These are phyloP conservation scores for Calyptomena viridis DNA, from an alignment of 2,113 vertebrate genomes.

Conservation along the genomic window DNA sequence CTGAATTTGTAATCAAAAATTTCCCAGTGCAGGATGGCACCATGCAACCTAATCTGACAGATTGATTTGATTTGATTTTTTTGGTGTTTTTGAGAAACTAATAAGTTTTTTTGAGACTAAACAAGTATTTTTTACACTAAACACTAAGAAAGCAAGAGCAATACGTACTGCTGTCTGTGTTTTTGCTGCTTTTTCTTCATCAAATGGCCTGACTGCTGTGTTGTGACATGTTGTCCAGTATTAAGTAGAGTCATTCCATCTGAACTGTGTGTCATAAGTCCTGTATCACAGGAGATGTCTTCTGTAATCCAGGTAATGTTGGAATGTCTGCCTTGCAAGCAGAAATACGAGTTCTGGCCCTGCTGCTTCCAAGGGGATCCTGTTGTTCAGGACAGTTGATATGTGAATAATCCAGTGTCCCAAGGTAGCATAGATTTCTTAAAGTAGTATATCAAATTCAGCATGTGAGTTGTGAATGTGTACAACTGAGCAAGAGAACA, in stretches of 20 bases:
- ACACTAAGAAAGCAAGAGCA: background rate
- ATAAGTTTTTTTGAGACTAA: background rate
- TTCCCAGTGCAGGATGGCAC: background rate
- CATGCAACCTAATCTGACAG: background rate
- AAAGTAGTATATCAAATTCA: background rate
- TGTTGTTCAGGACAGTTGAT: background rate
- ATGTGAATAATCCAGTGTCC: background rate
- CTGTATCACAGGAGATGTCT: background rate
- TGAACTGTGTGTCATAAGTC: background rate
- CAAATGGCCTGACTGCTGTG: background rate
- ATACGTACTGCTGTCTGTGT: background rate
- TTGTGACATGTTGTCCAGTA: background rate
- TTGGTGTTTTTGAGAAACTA: background rate
- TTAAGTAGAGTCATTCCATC: background rate
- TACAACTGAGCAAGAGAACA: background rate
- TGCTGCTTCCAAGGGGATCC: background rate
- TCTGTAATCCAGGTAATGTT: background rate
- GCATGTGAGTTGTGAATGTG: background rate
- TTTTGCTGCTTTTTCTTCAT: slow-evolving; percentile 3
- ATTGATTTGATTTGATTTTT: background rate
- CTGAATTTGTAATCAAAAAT: background rate
- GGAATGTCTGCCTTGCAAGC: background rate
- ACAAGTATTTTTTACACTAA: background rate
- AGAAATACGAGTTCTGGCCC: background rate
- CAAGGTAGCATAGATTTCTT: background rate